Evolutionary conservation across 2,113 vertebrate genomes (phyloP), one percentile per base, ranked within the genome.

Genomic region (Cariama cristata): DNA sequence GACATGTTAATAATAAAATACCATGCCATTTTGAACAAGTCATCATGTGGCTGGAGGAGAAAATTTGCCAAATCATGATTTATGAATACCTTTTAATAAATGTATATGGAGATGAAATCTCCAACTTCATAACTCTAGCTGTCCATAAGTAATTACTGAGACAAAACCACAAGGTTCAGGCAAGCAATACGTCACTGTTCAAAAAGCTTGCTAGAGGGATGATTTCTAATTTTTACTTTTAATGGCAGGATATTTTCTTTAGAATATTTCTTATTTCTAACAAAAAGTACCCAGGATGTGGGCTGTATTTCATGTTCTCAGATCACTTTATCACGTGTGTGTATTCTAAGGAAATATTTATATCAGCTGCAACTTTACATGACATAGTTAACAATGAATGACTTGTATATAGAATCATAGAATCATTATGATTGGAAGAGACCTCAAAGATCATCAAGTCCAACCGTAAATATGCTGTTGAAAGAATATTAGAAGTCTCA

Each of bases 91-190:
- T 83, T 86, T 95, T 38, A 64, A 35, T 94, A 95, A 77, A 85
- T 84, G 45, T 53, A 60, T 95, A 83, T 92, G 79, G 92, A 86
- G 27, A 92, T 82, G 62, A 95, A 98, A 90, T 95, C 32, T 67
- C 32, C 56, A 91, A 2, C 23, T 79, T 89, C 67, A 79, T 96
- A 91, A 97, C 45, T 96, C 82, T 66, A 87, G 47, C 38, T 95
- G 62, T 88, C 79, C 50, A 8, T 85, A 93, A 64, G 47, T 86
- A 93, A 83, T 96, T 92, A 80, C 58, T 88, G 52, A 95, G 73
- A 60, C 52, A 86, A 86, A 91, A 23, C 64, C 59, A 85, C 75
- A 89, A 82, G 47, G 35, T 87, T 93, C 40, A 75, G 67, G 73
- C 40, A 74, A 95, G 47, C 21, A 95, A 75, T 79, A 83, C 0